Evolutionary conservation across 1,140 invertebrate genomes (phyloP).

Genomic region (Ridgeia piscesae): DNA sequence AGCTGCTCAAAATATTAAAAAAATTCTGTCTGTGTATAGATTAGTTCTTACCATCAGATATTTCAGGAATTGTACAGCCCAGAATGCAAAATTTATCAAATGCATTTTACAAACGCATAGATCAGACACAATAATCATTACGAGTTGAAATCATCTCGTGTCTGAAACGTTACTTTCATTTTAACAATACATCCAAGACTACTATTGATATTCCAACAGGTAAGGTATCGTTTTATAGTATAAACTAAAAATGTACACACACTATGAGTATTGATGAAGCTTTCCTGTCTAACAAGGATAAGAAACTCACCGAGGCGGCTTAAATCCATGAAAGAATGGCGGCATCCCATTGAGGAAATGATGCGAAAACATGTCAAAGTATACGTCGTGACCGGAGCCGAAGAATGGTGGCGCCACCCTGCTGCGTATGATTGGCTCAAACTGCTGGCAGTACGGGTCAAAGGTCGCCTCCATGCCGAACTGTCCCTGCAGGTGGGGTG

Average conservation of each 20-base stretch:
- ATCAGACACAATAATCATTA: too few species aligned
- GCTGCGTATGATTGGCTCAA: constrained; percentile 28
- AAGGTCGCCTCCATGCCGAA: constrained; percentile 11
- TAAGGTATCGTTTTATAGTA: too few species aligned
- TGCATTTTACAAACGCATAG: too few species aligned
- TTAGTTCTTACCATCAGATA: too few species aligned
- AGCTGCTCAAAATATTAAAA: neutral
- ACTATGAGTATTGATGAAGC: too few species aligned
- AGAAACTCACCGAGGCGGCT: constrained; percentile 36
- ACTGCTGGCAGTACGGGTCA: constrained; percentile 28
- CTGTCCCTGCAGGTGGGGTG: constrained; percentile 11
- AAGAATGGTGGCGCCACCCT: constrained; percentile 30
- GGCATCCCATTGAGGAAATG: constrained; percentile 36
- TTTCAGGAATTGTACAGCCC: too few species aligned
- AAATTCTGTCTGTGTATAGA: neutral
- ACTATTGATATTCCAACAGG: too few species aligned
- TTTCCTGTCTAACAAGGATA: neutral
- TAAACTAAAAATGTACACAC: too few species aligned
- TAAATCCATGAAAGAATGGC: constrained; percentile 38
- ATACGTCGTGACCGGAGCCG: constrained; percentile 27
- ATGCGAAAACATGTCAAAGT: constrained; percentile 35
- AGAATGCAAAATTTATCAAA: too few species aligned
- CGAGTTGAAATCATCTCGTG: too few species aligned
- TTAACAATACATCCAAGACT: too few species aligned
- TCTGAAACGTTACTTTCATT: too few species aligned